phyloP scores from a whole-genome alignment of 2,797 vertebrate genomes.

The Pseudochirops cupreus region DNA sequence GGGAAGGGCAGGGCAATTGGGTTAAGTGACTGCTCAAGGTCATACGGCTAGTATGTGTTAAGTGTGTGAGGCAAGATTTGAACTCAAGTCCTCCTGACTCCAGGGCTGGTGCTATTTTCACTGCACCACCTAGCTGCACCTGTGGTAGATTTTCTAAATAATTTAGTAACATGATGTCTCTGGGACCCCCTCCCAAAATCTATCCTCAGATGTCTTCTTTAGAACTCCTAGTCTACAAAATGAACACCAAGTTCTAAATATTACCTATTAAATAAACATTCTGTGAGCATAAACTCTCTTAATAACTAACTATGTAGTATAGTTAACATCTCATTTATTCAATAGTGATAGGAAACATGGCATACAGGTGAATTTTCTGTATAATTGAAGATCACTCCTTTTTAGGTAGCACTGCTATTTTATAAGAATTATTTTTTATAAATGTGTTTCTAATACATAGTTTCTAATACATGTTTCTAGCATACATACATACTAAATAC shows the following conservation, averaged over 20 bases:
- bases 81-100: too few species aligned
- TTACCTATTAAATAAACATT: neutral
- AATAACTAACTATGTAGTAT: neutral
- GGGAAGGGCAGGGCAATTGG: too few species aligned
- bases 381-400: neutral
- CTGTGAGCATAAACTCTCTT: neutral
- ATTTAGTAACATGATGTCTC: neutral
- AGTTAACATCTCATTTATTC: neutral
- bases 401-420: neutral
- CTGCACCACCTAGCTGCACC: too few species aligned
- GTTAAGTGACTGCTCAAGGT: too few species aligned
- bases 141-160: constrained; percentile 26
- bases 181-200: neutral
- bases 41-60: too few species aligned
- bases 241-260: neutral
- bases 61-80: too few species aligned
- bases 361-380: neutral
- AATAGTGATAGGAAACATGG: neutral
- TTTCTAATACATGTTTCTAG: too few species aligned
- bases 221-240: neutral
- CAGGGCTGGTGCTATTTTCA: too few species aligned
- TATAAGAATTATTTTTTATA: neutral
- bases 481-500: too few species aligned
- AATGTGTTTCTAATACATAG: neutral
- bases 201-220: neutral